Evolutionary conservation across 2,113 vertebrate genomes (phyloP).

Genomic region (Onychorhynchus coronatus): DNA sequence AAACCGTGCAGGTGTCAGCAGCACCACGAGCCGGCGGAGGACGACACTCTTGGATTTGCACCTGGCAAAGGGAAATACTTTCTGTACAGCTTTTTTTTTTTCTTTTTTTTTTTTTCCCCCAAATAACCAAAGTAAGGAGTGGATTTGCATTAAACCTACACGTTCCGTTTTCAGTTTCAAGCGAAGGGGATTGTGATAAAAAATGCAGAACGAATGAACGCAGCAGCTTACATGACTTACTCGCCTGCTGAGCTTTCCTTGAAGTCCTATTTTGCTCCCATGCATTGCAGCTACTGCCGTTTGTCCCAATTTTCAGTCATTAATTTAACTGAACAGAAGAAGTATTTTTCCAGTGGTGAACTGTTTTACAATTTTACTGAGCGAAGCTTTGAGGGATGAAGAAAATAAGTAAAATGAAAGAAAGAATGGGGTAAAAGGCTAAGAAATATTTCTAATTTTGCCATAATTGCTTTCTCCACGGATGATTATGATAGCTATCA

Average conservation of each 20-base stretch:
- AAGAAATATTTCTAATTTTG: constrained; percentile 29
- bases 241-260: neutral
- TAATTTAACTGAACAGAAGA: neutral
- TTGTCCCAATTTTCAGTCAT: neutral
- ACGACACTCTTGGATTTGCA: neutral
- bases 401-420: neutral
- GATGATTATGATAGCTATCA: neutral
- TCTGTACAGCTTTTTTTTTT: neutral
- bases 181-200: neutral
- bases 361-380: neutral
- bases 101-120: too few relatives aligned
- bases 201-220: neutral
- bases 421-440: neutral
- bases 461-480: constrained; percentile 17
- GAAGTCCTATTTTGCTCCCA: neutral
- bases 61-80: neutral
- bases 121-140: neutral
- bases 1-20: neutral
- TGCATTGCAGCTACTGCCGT: neutral
- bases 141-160: neutral
- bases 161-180: neutral
- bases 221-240: neutral
- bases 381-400: neutral
- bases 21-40: neutral
- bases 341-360: neutral